Percentiles rank a stretch among this genome's conserved stretches.
Conservation (phyloP, 2,888 invertebrate genomes). For the Drosophila atripex region DNA sequence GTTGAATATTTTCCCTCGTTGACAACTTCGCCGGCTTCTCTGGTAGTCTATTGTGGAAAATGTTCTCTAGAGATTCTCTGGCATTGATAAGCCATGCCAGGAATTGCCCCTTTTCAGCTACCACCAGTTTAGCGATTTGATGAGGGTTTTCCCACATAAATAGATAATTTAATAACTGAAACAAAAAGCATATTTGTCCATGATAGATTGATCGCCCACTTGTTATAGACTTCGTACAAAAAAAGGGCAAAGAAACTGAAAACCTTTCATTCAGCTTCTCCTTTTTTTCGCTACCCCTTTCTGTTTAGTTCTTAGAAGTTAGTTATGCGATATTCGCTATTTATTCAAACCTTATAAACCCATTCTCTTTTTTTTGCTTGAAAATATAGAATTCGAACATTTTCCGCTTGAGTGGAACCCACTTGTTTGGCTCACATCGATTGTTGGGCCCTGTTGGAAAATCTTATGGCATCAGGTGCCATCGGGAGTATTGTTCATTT, state of each 20-base stretch:
- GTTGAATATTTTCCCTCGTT: conserved; percentile 40
- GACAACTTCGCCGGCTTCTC: conserved; percentile 68
- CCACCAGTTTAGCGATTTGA: conserved; percentile 58
- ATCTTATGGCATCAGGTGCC: conserved; percentile 69
- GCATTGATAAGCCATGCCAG: conserved; percentile 56
- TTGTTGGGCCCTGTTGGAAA: conserved; percentile 56
- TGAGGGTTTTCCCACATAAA: conserved; percentile 53
- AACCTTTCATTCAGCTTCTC: conserved; percentile 39
- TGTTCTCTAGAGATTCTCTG: conserved; percentile 14
- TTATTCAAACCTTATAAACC: conserved; percentile 48
- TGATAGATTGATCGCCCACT: conserved; percentile 64
- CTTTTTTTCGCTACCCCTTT: conserved; percentile 39
- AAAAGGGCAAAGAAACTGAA: conserved; percentile 49
- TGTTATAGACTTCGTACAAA: conserved; percentile 38
- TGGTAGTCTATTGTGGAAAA: conserved; percentile 57
- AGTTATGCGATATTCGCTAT: conserved; percentile 59
- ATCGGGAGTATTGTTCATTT: conserved; percentile 42
- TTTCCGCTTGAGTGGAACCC: conserved; percentile 65
- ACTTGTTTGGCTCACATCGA: conserved; percentile 54
- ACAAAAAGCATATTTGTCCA: conserved; percentile 70
- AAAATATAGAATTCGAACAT: conserved; percentile 40
- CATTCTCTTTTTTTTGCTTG: conserved; percentile 32
- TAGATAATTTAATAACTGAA: conserved; percentile 52
- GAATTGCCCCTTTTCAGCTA: conserved; percentile 38
- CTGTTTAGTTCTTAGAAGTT: conserved; percentile 67